Base-by-base conservation (phyloP, 2,113 vertebrate species). In the Laticauda colubrina region DNA sequence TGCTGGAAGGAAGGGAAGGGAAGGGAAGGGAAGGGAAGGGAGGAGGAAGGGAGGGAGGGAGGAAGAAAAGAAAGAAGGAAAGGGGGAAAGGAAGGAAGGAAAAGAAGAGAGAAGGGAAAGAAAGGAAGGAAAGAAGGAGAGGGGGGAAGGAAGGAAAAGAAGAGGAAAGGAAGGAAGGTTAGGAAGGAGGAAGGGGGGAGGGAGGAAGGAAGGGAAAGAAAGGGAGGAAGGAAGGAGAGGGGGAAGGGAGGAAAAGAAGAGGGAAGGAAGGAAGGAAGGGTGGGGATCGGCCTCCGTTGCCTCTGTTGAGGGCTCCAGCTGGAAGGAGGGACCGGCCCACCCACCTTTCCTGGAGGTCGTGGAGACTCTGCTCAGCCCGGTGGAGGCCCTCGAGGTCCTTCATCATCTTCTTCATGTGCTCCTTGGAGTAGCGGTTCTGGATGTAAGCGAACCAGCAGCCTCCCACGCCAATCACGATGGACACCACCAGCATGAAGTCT, bases 391-490 rank as follows among this genome's bases (percentile, higher is more conserved):
- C 99, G 86, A 99, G 98, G 97, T 99, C 99, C 57, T 98, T 99
- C 98, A 99, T 99, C 99, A 99, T 99, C 97, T 98, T 99, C 98
- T 99, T 99, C 99, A 99, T 99, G 97, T 99, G 99, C 96, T 99
- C 99, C 96, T 99, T 99, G 1, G 99, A 99, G 96, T 99, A 99
- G 92, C 99, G 99, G 89, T 99, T 99, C 98, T 99, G 99, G 97
- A 99, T 99, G 96, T 98, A 99, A 95, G 99, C 99, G 10, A 99
- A 99, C 99, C 99, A 99, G 98, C 99, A 99, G 96, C 99, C 99
- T 0, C 99, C 99, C 97, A 99, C 99, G 6, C 99, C 99, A 3
- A 99, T 99, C 93, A 99, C 99, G 0, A 99, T 99, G 91, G 99
- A 99, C 29, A 99, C 99, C 53, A 99, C 99, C 97, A 99, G 97